Evolutionary conservation across 2,113 vertebrate genomes (phyloP), one percentile per base, ranked within the genome.

Genomic region (Actenoides hombroni): DNA sequence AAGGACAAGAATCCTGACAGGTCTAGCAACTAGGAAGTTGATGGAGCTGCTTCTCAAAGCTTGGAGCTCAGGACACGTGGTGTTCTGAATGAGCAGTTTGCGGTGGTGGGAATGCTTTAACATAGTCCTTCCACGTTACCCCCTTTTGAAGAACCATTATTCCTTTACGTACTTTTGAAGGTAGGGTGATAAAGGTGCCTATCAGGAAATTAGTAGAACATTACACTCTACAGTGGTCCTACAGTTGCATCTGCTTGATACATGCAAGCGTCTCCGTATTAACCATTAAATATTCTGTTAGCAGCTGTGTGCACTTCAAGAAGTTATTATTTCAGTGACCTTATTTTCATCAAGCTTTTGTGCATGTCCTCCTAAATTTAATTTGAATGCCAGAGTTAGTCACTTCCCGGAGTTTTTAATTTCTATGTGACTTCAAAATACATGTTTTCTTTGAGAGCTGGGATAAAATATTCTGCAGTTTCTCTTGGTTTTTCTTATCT

Each of bases 31-130:
- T 33, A 21, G 31, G 48, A 51, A 39, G 5, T 1, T 14, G 48
- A 4, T 65, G 83, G 71, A 91, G 54, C 59, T 80, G 39, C 37
- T 83, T 28, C 57, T 46, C 0, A 1, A 68, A 48, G 63, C 49
- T 40, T 28, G 25, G 37, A 39, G 40, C n/a, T 9, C 13, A 40
- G 63, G 39, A 33, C 21, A 8, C 0, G 0, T 74, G 69, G 11
- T 25, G 69, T 83, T 70, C 51, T 37, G 64, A 67, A 44, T 26
- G 48, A 29, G 40, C 28, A 13, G 10, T 42, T 59, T 51, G 51
- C 9, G 5, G n/a, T 31, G 63, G 9, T 0, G 1, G 73, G 53
- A 75, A 10, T 68, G 37, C 48, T 92, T 75, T 63, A 54, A 40
- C 16, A 1, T 48, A 16, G 40, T 49, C 28, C 51, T 93, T 63